Base-by-base conservation (phyloP, 2,113 vertebrate genomes). In the Corvus moneduloides region DNA sequence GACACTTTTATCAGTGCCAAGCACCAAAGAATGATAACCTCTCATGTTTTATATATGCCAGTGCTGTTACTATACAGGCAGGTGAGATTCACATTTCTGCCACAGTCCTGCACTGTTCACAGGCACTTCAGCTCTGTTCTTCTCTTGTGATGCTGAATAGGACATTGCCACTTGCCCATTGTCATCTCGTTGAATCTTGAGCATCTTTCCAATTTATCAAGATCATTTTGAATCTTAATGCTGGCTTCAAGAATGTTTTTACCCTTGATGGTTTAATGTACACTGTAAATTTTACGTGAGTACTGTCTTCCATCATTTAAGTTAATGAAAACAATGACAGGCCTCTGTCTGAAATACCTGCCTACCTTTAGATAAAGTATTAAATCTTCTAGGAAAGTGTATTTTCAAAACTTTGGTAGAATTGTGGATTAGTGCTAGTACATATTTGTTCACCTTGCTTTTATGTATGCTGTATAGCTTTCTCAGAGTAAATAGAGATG, bases 301-400 rank as follows among this genome's bases (percentile, higher is more conserved):
- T 49, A 62, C 11, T 27, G 33, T 52, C 79, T 89, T 93, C 76
- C 33, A 78, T 94, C 83, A 78, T 90, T 93, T 78, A 67, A 93
- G 46, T 89, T 84, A 89, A 92, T 89, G 69, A 90, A 94, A 78
- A 43, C n/a, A 48, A 30, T 75, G 86, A 32, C 72, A 92, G 56
- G 44, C 16, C 14, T 63, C 72, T 69, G 21, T 74, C 76, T 84
- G 76, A 92, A 89, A 78, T 39, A 67, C 48, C 44, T 71, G 51
- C 55, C 39, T n/a, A 48, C 33, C 24, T 90, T 71, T 69, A 81
- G 11, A 80, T 28, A 67, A 66, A 85, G 51, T 77, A 86, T 67
- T 86, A 81, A 54, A 86, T 92, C 67, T 90, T 90, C 63, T 28
- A 35, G 67, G 20, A 80, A 94, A 85, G 17, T 7, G 11, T 46